phyloP scores from a whole-genome alignment of 1,140 invertebrate genomes.

The Hycleus phaleratus region DNA sequence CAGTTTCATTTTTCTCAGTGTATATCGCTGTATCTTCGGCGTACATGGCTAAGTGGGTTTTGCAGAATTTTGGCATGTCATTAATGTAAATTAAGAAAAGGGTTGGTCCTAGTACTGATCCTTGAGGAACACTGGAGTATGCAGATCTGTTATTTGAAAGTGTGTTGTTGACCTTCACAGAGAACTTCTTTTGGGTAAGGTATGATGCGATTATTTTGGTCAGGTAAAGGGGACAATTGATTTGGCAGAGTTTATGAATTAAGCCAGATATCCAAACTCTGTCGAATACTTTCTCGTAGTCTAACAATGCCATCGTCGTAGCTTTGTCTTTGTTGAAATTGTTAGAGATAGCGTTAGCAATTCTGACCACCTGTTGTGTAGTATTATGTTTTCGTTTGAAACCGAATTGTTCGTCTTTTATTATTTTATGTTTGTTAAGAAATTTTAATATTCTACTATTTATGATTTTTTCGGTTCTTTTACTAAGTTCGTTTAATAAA shows the following conservation, averaged over 20 bases:
- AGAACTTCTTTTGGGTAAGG: constrained; percentile 22
- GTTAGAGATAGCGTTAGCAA: constrained; percentile 32
- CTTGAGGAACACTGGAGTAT: too few species aligned
- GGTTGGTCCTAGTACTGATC: too few species aligned
- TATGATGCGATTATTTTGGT: constrained; percentile 21
- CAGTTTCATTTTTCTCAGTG: too few species aligned
- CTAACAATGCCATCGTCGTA: constrained; percentile 27
- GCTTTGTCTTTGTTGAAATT: constrained; percentile 27
- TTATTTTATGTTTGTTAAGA: background rate
- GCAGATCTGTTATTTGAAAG: too few species aligned
- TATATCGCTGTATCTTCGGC: too few species aligned
- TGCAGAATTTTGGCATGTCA: too few species aligned
- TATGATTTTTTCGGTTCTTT: constrained; percentile 31
- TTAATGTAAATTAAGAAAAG: too few species aligned
- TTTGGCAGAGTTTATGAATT: constrained; percentile 24
- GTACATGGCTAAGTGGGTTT: too few species aligned
- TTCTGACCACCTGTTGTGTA: constrained; percentile 33
- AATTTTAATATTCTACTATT: background rate
- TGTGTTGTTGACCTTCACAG: too few species aligned
- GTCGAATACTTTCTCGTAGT: constrained; percentile 37
- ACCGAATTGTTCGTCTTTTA: constrained; percentile 19
- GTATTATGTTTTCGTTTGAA: constrained; percentile 25
- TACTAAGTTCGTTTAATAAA: constrained; percentile 28
- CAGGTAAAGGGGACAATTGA: constrained; percentile 11
- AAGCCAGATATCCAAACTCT: constrained; percentile 32